Evolutionary conservation across 2,113 vertebrate species (phyloP).

Genomic region (Orcinus orca): DNA sequence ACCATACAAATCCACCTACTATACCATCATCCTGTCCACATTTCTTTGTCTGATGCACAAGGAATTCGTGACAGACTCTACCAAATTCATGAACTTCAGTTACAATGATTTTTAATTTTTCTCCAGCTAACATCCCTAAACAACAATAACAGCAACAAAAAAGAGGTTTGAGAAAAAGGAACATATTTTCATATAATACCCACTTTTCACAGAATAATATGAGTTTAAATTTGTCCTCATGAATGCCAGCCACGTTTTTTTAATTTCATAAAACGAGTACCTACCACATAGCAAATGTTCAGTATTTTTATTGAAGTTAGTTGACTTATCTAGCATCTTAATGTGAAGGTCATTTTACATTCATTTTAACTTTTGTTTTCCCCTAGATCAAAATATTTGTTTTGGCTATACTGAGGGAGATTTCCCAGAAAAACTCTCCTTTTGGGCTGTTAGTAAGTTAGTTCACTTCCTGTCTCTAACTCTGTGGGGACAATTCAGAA

Average conservation of each 20-base stretch:
- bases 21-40: not conserved
- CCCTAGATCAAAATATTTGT: constrained; percentile 67
- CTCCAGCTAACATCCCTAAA: not conserved
- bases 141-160: not conserved
- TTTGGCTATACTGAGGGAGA: constrained; percentile 52
- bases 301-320: not conserved
- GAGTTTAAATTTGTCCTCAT: not conserved
- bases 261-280: not conserved
- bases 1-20: not conserved
- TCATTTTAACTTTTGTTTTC: constrained; percentile 61
- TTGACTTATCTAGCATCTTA: constrained; percentile 22
- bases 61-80: not conserved
- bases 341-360: constrained; percentile 49
- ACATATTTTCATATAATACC: not conserved
- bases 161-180: not conserved
- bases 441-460: constrained; percentile 38
- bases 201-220: not conserved
- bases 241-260: not conserved
- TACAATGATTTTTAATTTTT: not conserved
- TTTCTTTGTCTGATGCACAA: not conserved
- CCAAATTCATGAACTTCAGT: not conserved
- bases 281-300: not conserved
- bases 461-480: constrained; percentile 54
- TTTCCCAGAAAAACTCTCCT: constrained; percentile 66
- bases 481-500: constrained; percentile 49